A percentile compares a stretch with the other conserved stretches of the same genome.
phyloP scores from a whole-genome alignment of 2,797 vertebrate genomes.

The Tauraco hartlaubi region DNA sequence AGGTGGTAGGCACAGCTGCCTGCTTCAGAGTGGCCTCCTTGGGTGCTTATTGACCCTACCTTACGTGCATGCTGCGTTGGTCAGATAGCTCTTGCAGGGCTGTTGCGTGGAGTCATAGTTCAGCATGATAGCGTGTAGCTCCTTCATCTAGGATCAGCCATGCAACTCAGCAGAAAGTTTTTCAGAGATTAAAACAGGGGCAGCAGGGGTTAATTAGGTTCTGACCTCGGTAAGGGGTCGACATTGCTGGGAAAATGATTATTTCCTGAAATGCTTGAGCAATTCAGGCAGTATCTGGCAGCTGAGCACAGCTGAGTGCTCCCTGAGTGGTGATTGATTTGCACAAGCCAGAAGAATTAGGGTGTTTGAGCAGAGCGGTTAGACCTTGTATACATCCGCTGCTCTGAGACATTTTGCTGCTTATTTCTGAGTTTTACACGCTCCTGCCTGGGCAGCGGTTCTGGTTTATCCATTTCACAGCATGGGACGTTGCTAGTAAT shows the following conservation, averaged over 20 bases:
- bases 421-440: neutral
- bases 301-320: neutral
- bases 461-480: neutral
- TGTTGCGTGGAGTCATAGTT: accelerated
- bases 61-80: accelerated
- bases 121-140: neutral
- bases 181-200: neutral
- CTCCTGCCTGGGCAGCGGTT: neutral
- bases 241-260: neutral
- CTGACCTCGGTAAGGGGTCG: neutral
- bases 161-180: neutral
- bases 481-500: neutral
- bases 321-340: neutral
- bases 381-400: neutral
- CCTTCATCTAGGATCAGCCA: neutral
- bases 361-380: neutral
- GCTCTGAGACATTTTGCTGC: neutral
- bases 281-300: neutral
- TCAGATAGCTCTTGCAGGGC: accelerated
- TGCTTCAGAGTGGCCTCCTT: neutral
- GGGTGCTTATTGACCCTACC: neutral
- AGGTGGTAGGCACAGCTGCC: neutral
- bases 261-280: conserved; percentile 15
- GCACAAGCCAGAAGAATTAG: accelerated
- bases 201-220: neutral